Evolutionary conservation across 2,113 vertebrate species (phyloP).

Genomic region (Mola mola): DNA sequence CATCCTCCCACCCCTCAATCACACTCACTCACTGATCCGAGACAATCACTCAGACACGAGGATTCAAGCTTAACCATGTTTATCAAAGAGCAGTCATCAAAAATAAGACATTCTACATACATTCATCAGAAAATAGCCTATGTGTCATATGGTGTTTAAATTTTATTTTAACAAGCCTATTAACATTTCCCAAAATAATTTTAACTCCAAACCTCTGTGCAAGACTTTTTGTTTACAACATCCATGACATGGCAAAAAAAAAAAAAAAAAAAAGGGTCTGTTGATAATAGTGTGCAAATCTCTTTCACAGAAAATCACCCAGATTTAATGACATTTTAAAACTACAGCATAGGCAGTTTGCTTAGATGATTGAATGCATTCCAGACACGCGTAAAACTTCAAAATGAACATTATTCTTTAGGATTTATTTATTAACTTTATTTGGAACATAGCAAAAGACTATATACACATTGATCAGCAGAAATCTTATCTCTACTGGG

Average conservation of each 20-base stretch:
- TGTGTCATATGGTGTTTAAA: constrained; percentile 44
- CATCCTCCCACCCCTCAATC: too few species aligned
- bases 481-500: constrained; percentile 60
- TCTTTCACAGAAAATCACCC: constrained; percentile 30
- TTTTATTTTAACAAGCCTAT: constrained; percentile 47
- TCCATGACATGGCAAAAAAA: constrained; percentile 9
- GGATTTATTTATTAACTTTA: constrained; percentile 85
- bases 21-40: constrained; percentile 12
- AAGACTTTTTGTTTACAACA: constrained; percentile 37
- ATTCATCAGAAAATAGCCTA: constrained; percentile 74
- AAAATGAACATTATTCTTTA: constrained; percentile 59
- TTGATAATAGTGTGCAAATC: constrained; percentile 35
- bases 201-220: constrained; percentile 43
- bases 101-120: constrained; percentile 76
- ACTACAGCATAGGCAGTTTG: constrained; percentile 53
- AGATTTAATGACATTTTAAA: constrained; percentile 42
- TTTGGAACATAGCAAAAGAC: constrained; percentile 92
- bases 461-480: constrained; percentile 88
- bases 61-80: constrained; percentile 63
- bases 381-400: constrained; percentile 55
- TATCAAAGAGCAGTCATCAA: constrained; percentile 77
- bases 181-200: constrained; percentile 46
- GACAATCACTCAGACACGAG: constrained; percentile 16
- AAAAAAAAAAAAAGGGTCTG: constrained; percentile 1
- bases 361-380: constrained; percentile 53